Conservation (phyloP, 2,113 vertebrate species). For the Actinemys pallida region DNA sequence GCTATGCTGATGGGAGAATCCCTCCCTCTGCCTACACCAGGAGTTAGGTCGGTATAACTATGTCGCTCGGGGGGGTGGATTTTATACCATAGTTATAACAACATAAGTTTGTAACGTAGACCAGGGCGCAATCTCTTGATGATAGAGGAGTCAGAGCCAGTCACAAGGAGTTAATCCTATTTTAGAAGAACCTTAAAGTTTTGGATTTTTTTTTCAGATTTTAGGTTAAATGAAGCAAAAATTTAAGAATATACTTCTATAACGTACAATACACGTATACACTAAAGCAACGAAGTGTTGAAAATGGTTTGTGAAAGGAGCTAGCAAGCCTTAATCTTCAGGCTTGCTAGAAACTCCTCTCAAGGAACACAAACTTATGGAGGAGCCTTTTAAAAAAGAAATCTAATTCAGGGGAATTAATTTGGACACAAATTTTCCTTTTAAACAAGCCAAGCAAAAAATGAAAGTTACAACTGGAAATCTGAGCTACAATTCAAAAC, state of each 20-base stretch:
- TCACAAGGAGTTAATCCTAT: neutral
- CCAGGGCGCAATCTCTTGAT: neutral
- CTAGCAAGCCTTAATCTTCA: neutral
- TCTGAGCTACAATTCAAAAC: neutral
- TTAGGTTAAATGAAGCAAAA: neutral
- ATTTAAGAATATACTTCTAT: neutral
- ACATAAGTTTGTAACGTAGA: neutral
- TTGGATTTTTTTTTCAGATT: neutral
- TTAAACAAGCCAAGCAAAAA: neutral
- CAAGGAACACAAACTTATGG: neutral
- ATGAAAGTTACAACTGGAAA: neutral
- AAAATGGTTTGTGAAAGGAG: neutral
- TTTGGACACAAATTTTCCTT: neutral
- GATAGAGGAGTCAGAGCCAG: neutral
- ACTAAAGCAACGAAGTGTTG: fast-evolving
- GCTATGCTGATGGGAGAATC: neutral
- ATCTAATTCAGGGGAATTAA: neutral
- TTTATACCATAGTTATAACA: neutral
- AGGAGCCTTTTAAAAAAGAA: neutral
- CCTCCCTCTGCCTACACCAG: neutral
- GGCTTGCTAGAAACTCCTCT: neutral
- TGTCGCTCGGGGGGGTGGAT: neutral
- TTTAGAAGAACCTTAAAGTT: neutral
- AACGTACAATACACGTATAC: neutral
- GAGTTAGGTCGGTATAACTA: neutral